phyloP scores from a whole-genome alignment of 2,888 invertebrate genomes.

The Caenorhabditis drosophilae region DNA sequence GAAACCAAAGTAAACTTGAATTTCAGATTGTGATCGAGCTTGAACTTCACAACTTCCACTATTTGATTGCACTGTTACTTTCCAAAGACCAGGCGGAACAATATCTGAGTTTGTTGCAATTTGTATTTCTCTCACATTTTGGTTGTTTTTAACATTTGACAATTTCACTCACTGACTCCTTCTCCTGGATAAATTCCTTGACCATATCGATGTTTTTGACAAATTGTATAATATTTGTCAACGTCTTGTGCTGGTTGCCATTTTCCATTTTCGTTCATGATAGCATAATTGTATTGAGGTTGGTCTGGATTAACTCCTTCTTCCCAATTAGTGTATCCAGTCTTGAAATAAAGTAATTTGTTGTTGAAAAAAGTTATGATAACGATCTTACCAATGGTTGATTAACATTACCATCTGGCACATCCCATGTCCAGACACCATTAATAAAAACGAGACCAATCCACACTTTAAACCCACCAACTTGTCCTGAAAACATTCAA shows the following conservation, averaged over 20 bases:
- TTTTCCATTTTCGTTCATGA: slow-evolving; percentile 40
- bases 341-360: slow-evolving; percentile 10
- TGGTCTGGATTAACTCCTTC: slow-evolving; percentile 32
- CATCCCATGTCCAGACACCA: slow-evolving; percentile 53
- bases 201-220: slow-evolving; percentile 55
- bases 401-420: slow-evolving; percentile 33
- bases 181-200: slow-evolving; percentile 46
- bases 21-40: slow-evolving; percentile 54
- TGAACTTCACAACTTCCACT: slow-evolving; percentile 45
- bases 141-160: background rate
- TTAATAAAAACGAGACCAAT: slow-evolving; percentile 42
- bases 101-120: slow-evolving; percentile 28
- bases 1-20: slow-evolving; percentile 59
- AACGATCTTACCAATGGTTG: slow-evolving; percentile 28
- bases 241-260: slow-evolving; percentile 43
- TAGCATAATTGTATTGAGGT: slow-evolving; percentile 38
- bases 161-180: slow-evolving; percentile 23
- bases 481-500: slow-evolving; percentile 36
- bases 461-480: slow-evolving; percentile 28
- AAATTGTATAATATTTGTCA: slow-evolving; percentile 26
- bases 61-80: slow-evolving; percentile 42
- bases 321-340: slow-evolving; percentile 46
- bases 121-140: background rate
- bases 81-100: slow-evolving; percentile 55
- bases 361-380: background rate